Evolutionary conservation across 2,113 vertebrate species (phyloP).

Genomic region (Sapayoa aenigma): DNA sequence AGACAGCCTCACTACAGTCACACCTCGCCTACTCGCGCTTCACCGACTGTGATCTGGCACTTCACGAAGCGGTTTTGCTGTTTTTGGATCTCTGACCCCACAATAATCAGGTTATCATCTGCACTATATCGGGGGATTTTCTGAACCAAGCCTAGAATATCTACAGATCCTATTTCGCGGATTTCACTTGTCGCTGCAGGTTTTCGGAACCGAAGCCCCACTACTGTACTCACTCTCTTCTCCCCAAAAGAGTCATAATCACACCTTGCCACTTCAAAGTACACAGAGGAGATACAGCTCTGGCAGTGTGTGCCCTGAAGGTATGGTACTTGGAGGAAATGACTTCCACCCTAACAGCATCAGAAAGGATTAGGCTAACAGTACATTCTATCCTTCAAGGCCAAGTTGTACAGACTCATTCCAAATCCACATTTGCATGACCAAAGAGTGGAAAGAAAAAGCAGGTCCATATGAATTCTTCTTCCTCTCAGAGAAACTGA

Average conservation of each 20-base stretch:
- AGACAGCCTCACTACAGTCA: fast-evolving
- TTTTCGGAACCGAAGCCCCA: too few species aligned
- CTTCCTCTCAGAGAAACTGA: not conserved
- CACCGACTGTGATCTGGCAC: too few species aligned
- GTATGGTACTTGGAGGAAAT: not conserved
- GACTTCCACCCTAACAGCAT: not conserved
- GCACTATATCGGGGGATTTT: too few species aligned
- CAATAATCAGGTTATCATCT: too few species aligned
- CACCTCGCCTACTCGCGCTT: too few species aligned
- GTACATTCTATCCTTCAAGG: not conserved
- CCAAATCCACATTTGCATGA: not conserved
- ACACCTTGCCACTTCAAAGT: not conserved
- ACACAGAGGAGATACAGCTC: not conserved
- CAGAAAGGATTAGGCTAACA: not conserved
- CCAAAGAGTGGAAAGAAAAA: not conserved
- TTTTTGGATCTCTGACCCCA: too few species aligned
- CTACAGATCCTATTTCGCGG: too few species aligned
- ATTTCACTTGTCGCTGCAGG: too few species aligned
- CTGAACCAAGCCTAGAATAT: too few species aligned
- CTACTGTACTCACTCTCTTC: not conserved
- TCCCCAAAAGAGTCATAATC: not conserved
- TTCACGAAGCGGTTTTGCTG: too few species aligned
- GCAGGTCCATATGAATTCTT: not conserved
- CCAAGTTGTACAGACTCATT: not conserved
- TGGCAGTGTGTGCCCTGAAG: not conserved